Evolutionary conservation across 2,113 vertebrate genomes (phyloP), one percentile per base, ranked within the genome.

Genomic region (Nasalis larvatus): DNA sequence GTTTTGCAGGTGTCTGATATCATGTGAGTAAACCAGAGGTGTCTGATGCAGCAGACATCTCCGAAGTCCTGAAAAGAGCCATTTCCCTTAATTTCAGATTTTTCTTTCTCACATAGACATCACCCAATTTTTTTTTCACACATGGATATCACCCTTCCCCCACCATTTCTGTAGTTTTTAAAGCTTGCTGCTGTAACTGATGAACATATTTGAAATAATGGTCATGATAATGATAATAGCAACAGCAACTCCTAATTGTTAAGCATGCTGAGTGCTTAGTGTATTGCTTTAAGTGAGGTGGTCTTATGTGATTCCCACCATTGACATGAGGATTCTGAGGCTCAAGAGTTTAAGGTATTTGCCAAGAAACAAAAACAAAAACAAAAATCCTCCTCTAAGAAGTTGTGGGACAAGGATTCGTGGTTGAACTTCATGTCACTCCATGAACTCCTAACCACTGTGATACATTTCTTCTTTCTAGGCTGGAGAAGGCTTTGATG

Each of bases 221-320:
- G 3, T 56, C 0, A 13, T 32, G 10, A 12, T 42, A 11, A 6
- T n/a, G 4, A 13, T 27, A 1, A 6, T 0, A 58, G 12, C 2
- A 21, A 42, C 17, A 37, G 2, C 0, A 16, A 3, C 13, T 49
- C n/a, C 6, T 7, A 6, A 0, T 27, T 11, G 1, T 4, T 7
- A 17, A 37, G n/a, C 17, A 1, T 21, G 12, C 37, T 16, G 3
- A 40, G 6, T 30, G 0, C 66, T 18, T 14, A 11, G 84, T 18
- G 9, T 27, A n/a, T 10, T 8, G 78, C 47, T 30, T 27, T 27
- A 20, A n/a, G 10, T 4, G 30, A 66, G 3, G 13, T 21, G 27
- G 21, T 68, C 60, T 32, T 47, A 27, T 56, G 2, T 3, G 27
- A 25, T 40, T 74, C 37, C 45, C 27, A 3, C 47, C 35, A 40